Evolutionary conservation across 1,140 invertebrate genomes (phyloP), one percentile per base, ranked within the genome.

Genomic region (Solenopsis invicta): DNA sequence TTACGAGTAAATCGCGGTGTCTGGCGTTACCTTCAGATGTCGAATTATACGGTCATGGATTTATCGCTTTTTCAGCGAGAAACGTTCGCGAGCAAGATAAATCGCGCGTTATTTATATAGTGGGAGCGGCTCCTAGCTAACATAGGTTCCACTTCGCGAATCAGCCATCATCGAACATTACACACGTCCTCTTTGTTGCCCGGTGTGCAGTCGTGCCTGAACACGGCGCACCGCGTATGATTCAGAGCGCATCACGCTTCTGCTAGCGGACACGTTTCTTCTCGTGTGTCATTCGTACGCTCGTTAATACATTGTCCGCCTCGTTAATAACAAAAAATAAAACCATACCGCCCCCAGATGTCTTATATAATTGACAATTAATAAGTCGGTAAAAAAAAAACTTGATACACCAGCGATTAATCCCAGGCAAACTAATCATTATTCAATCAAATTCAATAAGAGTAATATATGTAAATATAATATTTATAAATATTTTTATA

Each of bases 191-290:
- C 34, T 59, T 75, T 75, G 6, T 41, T 69, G 41, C 66, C 66
- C 66, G 41, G n/a, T 72, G 48, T 72, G 69, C 50, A 72, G 48
- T 72, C 48, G 48, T 41, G 72, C 5, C 3, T 48, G 66, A 69
- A 69, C 21, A 12, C 71, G 52, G 29, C 41, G 45, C 66, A 8
- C 21, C 21, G 13, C 41, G 41, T 69, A 69, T 56, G 52, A 74
- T 74, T 74, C 71, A 37, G 52, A 74, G 71, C 52, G 52, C 52
- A 12, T 74, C 34, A 29, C 12, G 71, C 50, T 56, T 74, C 34
- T 74, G 29, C 52, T 10, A 24, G 2, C 66, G 24, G 9, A 16
- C 29, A 41, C 18, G n/a, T 21, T 59, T 59, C 52, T 75, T 6
- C 6, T 75, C 34, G n/a, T 41, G 29, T 21, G 8, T 59, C 37